phyloP scores from a whole-genome alignment of 2,888 invertebrate genomes.

The Acanthococcus lagerstroemiae region DNA sequence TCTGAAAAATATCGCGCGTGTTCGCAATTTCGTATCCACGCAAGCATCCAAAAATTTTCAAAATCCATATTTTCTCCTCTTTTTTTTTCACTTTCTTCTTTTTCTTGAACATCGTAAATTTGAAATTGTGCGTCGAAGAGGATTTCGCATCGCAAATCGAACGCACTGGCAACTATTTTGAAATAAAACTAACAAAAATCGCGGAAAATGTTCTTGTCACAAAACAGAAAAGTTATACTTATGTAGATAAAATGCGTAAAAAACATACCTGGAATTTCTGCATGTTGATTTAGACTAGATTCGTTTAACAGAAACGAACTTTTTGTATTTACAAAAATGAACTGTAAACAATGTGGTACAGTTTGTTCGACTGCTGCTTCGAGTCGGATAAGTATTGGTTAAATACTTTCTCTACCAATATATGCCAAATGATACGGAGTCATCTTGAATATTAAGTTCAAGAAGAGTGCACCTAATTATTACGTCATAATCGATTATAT shows the following conservation, averaged over 20 bases:
- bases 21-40: no score
- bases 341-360: slow-evolving; percentile 25
- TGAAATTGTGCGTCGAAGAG: no score
- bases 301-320: slow-evolving; percentile 13
- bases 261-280: slow-evolving; percentile 26
- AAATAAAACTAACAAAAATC: no score
- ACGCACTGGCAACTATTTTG: no score
- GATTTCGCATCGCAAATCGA: no score
- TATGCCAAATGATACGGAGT: slow-evolving; percentile 17
- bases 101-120: no score
- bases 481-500: slow-evolving; percentile 28
- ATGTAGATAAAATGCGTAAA: neutral
- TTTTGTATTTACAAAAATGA: slow-evolving; percentile 12
- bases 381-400: slow-evolving; percentile 3
- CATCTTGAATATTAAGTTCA: slow-evolving; percentile 27
- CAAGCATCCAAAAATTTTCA: no score
- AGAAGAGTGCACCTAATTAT: slow-evolving; percentile 30
- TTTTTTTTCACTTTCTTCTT: no score
- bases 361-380: slow-evolving; percentile 18
- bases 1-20: no score
- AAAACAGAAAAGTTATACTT: no score
- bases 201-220: no score
- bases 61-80: no score
- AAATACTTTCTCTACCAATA: slow-evolving; percentile 28
- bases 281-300: slow-evolving; percentile 27